These are phyloP conservation scores for Diprion similis DNA, from an alignment of 1,140 invertebrate species.

Conservation along the genomic window DNA sequence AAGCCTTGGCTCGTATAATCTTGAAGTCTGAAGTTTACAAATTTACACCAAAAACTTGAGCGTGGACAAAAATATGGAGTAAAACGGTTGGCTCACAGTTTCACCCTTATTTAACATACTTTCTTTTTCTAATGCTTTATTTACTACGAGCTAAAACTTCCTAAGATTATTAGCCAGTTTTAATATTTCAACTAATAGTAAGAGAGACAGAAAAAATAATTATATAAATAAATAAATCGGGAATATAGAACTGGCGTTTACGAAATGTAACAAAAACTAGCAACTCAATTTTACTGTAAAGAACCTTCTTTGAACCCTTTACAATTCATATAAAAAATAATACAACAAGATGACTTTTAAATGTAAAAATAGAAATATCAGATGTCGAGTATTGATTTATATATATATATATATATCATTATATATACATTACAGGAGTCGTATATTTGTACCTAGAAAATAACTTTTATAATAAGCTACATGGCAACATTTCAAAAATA, in stretches of 20 bases:
- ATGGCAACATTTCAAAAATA: slow-evolving; percentile 10
- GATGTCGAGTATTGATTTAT: slow-evolving; percentile 7
- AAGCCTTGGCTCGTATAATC: too few species aligned
- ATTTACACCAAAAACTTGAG: too few species aligned
- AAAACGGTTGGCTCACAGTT: too few species aligned
- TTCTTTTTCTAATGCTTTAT: too few species aligned
- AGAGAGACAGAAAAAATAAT: too few species aligned
- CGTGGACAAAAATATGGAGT: too few species aligned
- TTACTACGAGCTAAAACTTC: too few species aligned
- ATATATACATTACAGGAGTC: slow-evolving; percentile 6
- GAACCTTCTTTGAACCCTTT: not conserved
- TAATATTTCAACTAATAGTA: too few species aligned
- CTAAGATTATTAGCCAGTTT: too few species aligned
- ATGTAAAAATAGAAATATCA: slow-evolving; percentile 1
- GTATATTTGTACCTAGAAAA: not conserved
- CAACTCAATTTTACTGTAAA: not conserved
- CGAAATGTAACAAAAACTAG: not conserved
- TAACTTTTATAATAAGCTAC: slow-evolving; percentile 9
- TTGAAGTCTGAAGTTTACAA: too few species aligned
- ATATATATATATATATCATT: slow-evolving; percentile 2
- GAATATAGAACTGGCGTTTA: not conserved
- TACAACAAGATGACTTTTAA: not conserved
- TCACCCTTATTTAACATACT: too few species aligned
- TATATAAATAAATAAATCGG: too few species aligned
- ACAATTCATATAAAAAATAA: not conserved